phyloP scores from a whole-genome alignment of 2,888 invertebrate genomes.

The Hedychridium roseum region DNA sequence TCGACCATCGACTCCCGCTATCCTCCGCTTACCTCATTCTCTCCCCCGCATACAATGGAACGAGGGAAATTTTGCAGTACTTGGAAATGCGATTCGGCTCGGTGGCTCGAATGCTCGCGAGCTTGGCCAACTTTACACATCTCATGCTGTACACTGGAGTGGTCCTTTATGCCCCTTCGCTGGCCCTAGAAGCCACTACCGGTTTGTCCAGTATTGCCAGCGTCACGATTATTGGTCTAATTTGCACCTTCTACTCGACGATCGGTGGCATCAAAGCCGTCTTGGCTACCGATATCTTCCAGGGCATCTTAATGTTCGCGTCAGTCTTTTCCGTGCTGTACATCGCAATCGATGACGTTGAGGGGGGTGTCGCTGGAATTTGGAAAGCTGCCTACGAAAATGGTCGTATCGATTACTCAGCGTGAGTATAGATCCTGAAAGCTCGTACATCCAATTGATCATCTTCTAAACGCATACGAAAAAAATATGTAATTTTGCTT shows the following conservation, averaged over 20 bases:
- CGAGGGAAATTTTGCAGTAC: slow-evolving; percentile 66
- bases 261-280: slow-evolving; percentile 93
- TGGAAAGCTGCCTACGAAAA: slow-evolving; percentile 75
- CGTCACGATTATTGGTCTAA: slow-evolving; percentile 67
- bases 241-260: slow-evolving; percentile 87
- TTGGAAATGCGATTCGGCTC: slow-evolving; percentile 69
- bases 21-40: too few relatives aligned
- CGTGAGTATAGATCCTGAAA: slow-evolving; percentile 65
- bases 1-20: background rate
- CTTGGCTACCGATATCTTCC: slow-evolving; percentile 85
- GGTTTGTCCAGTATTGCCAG: slow-evolving; percentile 63
- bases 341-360: slow-evolving; percentile 71
- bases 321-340: slow-evolving; percentile 81
- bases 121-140: slow-evolving; percentile 68
- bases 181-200: slow-evolving; percentile 69
- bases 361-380: slow-evolving; percentile 75
- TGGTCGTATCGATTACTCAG: slow-evolving; percentile 73
- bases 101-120: slow-evolving; percentile 66
- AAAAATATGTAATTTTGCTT: too few relatives aligned
- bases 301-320: slow-evolving; percentile 83
- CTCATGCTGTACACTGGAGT: slow-evolving; percentile 69
- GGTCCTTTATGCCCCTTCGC: slow-evolving; percentile 72
- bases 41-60: too few relatives aligned
- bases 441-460: background rate
- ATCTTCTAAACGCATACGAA: too few relatives aligned